Percentiles rank a stretch among this genome's conserved stretches.
These are phyloP conservation scores for Bilobella aurantiaca DNA, from an alignment of 1,140 invertebrate genomes.

Conservation along the genomic window DNA sequence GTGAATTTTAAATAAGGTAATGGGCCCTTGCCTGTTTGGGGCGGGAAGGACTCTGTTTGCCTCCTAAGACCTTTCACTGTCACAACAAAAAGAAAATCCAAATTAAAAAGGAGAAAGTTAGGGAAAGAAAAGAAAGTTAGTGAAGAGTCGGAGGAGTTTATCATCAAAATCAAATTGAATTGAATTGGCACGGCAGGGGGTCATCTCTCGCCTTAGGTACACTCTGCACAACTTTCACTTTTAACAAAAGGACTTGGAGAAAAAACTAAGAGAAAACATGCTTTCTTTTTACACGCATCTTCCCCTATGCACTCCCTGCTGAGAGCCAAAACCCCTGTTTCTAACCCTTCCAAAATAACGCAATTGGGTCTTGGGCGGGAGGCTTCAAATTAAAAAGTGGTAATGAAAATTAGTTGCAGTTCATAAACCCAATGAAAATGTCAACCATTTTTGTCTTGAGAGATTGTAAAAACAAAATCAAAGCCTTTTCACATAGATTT, in stretches of 20 bases:
- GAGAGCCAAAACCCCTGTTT: too few relatives aligned
- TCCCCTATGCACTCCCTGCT: too few relatives aligned
- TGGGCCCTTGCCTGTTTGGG: too few relatives aligned
- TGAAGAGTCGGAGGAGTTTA: conserved; percentile 1
- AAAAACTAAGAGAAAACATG: too few relatives aligned
- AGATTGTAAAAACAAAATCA: too few relatives aligned
- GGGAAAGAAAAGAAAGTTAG: neutral
- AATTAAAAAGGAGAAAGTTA: neutral
- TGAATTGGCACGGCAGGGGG: conserved; percentile 6
- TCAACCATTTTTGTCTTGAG: too few relatives aligned
- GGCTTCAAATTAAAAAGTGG: neutral
- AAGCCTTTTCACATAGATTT: too few relatives aligned
- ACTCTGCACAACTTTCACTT: neutral
- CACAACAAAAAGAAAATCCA: neutral
- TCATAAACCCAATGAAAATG: neutral
- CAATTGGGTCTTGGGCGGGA: neutral
- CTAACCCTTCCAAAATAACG: neutral
- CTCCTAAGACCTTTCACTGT: too few relatives aligned
- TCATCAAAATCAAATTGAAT: conserved; percentile 8
- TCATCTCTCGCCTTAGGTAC: neutral
- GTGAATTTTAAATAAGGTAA: too few relatives aligned
- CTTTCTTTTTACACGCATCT: too few relatives aligned
- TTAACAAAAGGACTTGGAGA: too few relatives aligned
- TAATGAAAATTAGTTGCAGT: conserved; percentile 3
- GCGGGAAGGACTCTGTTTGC: neutral